Evolutionary conservation across 2,113 vertebrate species (phyloP).

Genomic region (Macroglossus sobrinus): DNA sequence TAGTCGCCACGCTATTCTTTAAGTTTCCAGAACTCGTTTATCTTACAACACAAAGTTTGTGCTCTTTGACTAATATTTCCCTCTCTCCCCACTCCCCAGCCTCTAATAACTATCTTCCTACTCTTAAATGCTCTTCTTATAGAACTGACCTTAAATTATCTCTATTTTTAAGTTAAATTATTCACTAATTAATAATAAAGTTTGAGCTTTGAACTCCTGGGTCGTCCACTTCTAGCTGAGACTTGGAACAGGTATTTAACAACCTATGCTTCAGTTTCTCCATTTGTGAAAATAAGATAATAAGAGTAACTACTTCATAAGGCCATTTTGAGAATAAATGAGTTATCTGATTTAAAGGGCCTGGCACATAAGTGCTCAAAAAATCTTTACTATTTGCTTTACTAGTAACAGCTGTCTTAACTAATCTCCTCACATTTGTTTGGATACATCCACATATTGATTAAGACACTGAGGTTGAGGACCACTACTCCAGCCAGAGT

Average conservation of each 20-base stretch:
- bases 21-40: background rate
- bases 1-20: background rate
- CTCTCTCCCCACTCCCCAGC: background rate
- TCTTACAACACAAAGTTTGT: background rate
- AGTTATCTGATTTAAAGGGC: background rate
- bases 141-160: background rate
- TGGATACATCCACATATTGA: background rate
- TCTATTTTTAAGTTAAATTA: background rate
- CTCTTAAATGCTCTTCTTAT: background rate
- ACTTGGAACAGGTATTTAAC: background rate
- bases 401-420: background rate
- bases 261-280: background rate
- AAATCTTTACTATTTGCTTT: background rate
- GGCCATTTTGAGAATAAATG: background rate
- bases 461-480: background rate
- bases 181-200: background rate
- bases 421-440: background rate
- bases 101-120: background rate
- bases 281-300: background rate
- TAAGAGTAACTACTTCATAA: background rate
- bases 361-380: background rate
- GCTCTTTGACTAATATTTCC: background rate
- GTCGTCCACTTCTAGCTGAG: background rate
- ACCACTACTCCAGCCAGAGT: background rate
- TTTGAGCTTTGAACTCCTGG: background rate